These are phyloP conservation scores for Hypsibius dujardini DNA, from an alignment of 1,140 invertebrate species.

Conservation along the genomic window DNA sequence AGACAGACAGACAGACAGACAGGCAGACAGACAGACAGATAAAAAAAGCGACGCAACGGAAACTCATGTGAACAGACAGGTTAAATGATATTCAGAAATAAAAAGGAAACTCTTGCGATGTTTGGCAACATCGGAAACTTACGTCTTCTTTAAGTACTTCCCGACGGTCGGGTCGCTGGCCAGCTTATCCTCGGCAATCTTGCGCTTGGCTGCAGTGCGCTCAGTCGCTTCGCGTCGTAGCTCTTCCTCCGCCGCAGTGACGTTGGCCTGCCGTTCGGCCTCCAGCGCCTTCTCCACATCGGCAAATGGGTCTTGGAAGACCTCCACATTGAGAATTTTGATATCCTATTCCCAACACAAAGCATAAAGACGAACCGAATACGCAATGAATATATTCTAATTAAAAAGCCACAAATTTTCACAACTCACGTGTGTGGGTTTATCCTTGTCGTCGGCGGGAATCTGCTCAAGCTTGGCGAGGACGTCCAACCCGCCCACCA, in stretches of 20 bases:
- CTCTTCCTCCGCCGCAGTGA: not conserved
- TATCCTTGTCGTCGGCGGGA: conserved; percentile 84
- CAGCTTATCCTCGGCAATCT: not conserved
- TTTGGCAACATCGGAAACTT: not conserved
- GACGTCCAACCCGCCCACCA: conserved; percentile 87
- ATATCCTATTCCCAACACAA: conserved; percentile 46
- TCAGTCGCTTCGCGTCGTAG: not conserved
- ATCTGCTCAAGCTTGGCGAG: conserved; percentile 76
- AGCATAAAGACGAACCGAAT: conserved; percentile 11
- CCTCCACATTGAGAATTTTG: conserved; percentile 51
- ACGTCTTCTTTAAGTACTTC: not conserved
- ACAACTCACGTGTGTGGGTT: conserved; percentile 40
- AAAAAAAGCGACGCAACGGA: not conserved
- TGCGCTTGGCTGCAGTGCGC: not conserved
- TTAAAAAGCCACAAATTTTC: not conserved
- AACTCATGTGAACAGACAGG: not conserved
- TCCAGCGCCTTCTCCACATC: conserved; percentile 70
- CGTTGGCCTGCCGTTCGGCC: not conserved
- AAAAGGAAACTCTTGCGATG: not conserved
- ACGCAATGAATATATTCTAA: conserved; percentile 17
- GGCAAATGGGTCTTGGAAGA: conserved; percentile 83
- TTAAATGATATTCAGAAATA: not conserved
- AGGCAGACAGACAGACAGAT: not conserved
- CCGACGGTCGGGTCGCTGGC: not conserved
- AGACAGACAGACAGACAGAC: not conserved